phyloP scores from a whole-genome alignment of 1,140 invertebrate genomes.

The Drosophila lini region DNA sequence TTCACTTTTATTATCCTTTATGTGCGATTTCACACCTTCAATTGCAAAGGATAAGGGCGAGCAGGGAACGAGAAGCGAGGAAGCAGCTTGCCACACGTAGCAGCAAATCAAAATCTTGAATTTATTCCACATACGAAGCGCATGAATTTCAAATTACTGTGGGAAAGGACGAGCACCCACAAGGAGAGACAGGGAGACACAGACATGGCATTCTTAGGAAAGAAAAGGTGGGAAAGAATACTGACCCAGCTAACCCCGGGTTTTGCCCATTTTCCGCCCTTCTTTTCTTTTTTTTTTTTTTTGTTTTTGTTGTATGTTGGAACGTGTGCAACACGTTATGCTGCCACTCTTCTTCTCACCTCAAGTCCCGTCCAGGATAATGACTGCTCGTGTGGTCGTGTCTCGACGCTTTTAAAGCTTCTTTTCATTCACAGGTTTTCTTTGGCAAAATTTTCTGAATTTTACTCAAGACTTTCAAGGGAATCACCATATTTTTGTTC shows the following conservation, averaged over 20 bases:
- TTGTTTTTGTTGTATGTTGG: conserved; percentile 11
- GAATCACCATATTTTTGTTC: background rate
- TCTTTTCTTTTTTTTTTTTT: background rate
- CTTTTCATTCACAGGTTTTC: background rate
- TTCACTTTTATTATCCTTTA: conserved; percentile 82
- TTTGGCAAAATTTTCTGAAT: conserved; percentile 6
- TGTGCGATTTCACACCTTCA: conserved; percentile 79
- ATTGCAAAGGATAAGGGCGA: conserved; percentile 48
- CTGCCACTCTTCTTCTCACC: conserved; percentile 8
- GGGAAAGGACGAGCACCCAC: conserved; percentile 48
- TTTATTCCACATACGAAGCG: conserved; percentile 84
- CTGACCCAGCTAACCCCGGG: conserved; percentile 27
- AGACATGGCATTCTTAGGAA: background rate
- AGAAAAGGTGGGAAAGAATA: conserved; percentile 30
- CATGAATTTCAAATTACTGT: conserved; percentile 84
- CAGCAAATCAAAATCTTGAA: conserved; percentile 82
- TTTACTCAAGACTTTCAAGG: background rate
- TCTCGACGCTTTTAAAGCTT: conserved; percentile 43
- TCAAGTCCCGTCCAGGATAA: conserved; percentile 41
- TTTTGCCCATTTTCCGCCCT: background rate
- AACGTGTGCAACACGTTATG: conserved; percentile 78
- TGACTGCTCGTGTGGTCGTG: conserved; percentile 61
- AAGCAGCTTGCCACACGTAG: conserved; percentile 67
- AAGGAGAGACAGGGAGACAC: conserved; percentile 2
- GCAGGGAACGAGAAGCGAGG: background rate